Evolutionary conservation across 2,113 vertebrate genomes (phyloP).

Genomic region (Grammomys dolichurus): DNA sequence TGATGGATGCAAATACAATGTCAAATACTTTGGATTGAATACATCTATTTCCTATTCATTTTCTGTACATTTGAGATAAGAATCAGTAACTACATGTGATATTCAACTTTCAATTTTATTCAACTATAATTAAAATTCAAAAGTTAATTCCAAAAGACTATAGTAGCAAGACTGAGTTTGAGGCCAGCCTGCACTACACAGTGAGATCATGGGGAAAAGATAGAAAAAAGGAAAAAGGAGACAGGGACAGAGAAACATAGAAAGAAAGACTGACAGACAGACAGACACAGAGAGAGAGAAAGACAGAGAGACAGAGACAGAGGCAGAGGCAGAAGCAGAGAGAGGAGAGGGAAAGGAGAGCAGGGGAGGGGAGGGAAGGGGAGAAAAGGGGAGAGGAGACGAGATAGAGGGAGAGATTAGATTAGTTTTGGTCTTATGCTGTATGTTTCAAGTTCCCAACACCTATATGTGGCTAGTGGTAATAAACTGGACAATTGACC

Average conservation of each 20-base stretch:
- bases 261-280: background rate
- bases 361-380: no score
- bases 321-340: accelerated
- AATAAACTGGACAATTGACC: background rate
- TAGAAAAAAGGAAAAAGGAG: background rate
- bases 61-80: background rate
- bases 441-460: constrained; percentile 26
- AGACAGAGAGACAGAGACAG: background rate
- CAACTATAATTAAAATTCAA: constrained; percentile 55
- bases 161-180: background rate
- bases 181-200: background rate
- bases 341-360: no score
- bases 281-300: background rate
- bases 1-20: constrained; percentile 15
- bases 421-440: background rate
- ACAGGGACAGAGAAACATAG: background rate
- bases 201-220: background rate
- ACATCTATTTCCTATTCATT: background rate
- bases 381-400: no score
- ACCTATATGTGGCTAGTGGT: background rate
- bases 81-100: background rate
- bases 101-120: constrained; percentile 43
- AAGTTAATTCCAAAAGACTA: background rate
- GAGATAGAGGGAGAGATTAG: background rate
- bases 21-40: background rate